Percentiles rank a stretch among this genome's conserved stretches.
Conservation (phyloP, 2,797 vertebrate species). For the Tiaroga cobitis region DNA sequence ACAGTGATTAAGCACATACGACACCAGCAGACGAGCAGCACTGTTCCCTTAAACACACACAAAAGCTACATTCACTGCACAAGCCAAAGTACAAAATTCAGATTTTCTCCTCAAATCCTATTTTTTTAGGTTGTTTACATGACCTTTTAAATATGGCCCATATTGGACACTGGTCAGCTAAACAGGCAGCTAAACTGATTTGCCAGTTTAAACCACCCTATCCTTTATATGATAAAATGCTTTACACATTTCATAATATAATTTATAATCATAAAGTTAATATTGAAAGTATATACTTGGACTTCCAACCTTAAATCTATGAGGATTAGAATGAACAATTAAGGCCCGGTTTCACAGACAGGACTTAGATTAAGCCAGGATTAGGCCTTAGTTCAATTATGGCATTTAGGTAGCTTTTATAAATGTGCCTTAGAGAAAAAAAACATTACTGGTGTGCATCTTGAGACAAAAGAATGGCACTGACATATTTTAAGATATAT, state of each 20-base stretch:
- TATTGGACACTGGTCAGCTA: neutral
- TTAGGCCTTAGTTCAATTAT: too few relatives aligned
- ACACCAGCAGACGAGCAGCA: neutral
- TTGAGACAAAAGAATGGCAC: too few relatives aligned
- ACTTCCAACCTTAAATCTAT: neutral
- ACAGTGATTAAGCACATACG: slow-evolving; percentile 22
- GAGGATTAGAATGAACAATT: neutral
- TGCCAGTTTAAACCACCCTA: neutral
- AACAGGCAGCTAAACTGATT: neutral
- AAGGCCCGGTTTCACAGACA: too few relatives aligned
- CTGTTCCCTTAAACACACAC: neutral
- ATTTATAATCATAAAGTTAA: neutral
- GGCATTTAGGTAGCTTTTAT: too few relatives aligned
- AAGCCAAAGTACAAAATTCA: neutral
- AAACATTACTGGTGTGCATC: too few relatives aligned
- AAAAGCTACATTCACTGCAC: neutral
- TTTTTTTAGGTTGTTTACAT: neutral
- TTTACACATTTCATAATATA: neutral
- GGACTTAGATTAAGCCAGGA: too few relatives aligned
- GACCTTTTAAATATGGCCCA: neutral
- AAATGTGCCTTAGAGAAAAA: too few relatives aligned
- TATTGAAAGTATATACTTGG: neutral
- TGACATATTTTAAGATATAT: too few relatives aligned
- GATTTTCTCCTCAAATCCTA: neutral
- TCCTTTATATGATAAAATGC: neutral